These are phyloP conservation scores for Bombyx mandarina DNA, from an alignment of 1,140 invertebrate genomes.

Conservation along the genomic window DNA sequence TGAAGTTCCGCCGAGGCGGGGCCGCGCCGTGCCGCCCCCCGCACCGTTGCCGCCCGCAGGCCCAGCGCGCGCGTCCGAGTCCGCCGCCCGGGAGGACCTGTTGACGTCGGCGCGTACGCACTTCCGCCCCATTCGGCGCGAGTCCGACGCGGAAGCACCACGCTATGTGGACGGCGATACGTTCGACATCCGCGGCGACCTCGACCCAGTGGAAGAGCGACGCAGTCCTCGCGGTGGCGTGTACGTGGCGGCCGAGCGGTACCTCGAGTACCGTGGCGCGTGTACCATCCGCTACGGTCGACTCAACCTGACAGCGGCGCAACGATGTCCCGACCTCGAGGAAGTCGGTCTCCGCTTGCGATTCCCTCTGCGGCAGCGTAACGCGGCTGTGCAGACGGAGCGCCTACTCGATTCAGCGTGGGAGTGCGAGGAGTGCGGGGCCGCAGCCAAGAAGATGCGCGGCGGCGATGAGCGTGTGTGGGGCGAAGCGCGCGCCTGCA, in stretches of 20 bases:
- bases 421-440: conserved; percentile 44
- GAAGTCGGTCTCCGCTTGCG: conserved; percentile 62
- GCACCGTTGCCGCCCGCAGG: conserved; percentile 12
- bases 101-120: conserved; percentile 80
- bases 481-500: conserved; percentile 23
- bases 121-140: conserved; percentile 81
- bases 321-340: conserved; percentile 55
- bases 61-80: conserved; percentile 9
- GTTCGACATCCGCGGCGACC: conserved; percentile 76
- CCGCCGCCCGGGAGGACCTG: conserved; percentile 73
- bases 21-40: conserved; percentile 28
- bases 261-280: conserved; percentile 66
- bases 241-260: conserved; percentile 61
- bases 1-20: conserved; percentile 67
- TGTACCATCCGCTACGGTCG: conserved; percentile 56
- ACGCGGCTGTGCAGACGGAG: conserved; percentile 71
- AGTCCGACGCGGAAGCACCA: conserved; percentile 55
- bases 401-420: conserved; percentile 16
- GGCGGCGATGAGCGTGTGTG: conserved; percentile 33
- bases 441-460: conserved; percentile 48
- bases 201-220: conserved; percentile 72
- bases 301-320: conserved; percentile 48
- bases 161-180: conserved; percentile 77
- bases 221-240: conserved; percentile 66
- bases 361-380: conserved; percentile 65